These are phyloP conservation scores for Tautogolabrus adspersus DNA, from an alignment of 2,113 vertebrate species.

Conservation along the genomic window DNA sequence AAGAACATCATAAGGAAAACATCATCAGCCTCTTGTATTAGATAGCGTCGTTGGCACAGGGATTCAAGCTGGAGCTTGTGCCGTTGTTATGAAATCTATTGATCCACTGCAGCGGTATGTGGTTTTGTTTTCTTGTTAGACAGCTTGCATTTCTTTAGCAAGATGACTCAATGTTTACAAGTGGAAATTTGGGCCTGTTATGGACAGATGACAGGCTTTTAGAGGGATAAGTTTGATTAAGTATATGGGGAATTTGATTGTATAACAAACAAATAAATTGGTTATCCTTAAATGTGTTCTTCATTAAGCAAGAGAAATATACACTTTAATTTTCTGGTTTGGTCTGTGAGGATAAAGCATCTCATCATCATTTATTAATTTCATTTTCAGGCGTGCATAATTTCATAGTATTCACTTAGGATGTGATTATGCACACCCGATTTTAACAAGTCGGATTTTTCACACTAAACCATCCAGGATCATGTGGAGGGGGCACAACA, in stretches of 20 bases:
- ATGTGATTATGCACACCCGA: conserved; percentile 27
- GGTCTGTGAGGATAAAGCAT: conserved; percentile 33
- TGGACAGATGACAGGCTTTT: conserved; percentile 23
- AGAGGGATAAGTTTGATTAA: conserved; percentile 3
- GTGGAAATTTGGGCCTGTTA: conserved; percentile 32
- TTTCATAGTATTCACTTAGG: conserved; percentile 49
- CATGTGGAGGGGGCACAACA: conserved; percentile 59
- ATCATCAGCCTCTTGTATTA: conserved; percentile 56
- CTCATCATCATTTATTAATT: conserved; percentile 52
- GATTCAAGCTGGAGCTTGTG: conserved; percentile 33
- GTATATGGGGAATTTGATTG: background rate
- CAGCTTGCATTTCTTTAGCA: conserved; percentile 43
- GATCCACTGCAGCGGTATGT: conserved; percentile 20
- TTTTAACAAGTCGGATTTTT: conserved; percentile 47
- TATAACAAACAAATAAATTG: conserved; percentile 28
- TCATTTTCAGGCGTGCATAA: conserved; percentile 47
- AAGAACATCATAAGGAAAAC: conserved; percentile 65
- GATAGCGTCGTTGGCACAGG: conserved; percentile 59
- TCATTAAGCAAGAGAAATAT: conserved; percentile 33
- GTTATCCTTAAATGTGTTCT: conserved; percentile 20
- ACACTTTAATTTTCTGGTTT: conserved; percentile 35
- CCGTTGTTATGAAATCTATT: conserved; percentile 47
- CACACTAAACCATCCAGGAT: conserved; percentile 46
- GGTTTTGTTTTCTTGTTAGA: conserved; percentile 32
- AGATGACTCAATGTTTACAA: conserved; percentile 35